A percentile compares a stretch with the other conserved stretches of the same genome.
Conservation (phyloP, 2,113 vertebrate species). For the Colossoma macropomum region DNA sequence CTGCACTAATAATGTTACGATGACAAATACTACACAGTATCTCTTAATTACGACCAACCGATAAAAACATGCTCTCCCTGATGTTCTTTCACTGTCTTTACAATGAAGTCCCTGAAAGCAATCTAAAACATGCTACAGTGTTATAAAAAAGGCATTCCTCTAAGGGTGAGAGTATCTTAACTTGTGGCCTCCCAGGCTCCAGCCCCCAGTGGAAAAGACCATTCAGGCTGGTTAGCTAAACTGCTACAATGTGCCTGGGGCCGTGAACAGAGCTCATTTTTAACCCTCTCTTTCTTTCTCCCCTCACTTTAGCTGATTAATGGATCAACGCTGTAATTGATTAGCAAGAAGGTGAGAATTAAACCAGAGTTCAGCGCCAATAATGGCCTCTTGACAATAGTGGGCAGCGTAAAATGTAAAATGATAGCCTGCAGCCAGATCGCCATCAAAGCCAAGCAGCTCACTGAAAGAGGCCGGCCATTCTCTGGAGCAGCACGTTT, state of each 20-base stretch:
- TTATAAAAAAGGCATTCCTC: background rate
- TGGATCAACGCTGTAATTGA: conserved; percentile 97
- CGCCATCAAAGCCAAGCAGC: conserved; percentile 89
- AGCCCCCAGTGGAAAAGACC: background rate
- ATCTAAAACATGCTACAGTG: background rate
- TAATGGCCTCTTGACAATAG: conserved; percentile 86
- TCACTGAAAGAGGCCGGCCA: conserved; percentile 71
- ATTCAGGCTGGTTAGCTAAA: conserved; percentile 3
- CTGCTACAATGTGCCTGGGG: conserved; percentile 18
- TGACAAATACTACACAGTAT: conserved; percentile 19
- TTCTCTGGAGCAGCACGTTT: conserved; percentile 74
- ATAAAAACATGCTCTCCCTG: background rate
- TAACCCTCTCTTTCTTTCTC: conserved; percentile 89
- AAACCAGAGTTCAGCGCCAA: conserved; percentile 90
- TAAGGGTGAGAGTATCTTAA: conserved; percentile 4
- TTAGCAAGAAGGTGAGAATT: conserved; percentile 94
- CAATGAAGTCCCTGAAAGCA: background rate
- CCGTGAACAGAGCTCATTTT: conserved; percentile 62
- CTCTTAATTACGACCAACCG: conserved; percentile 17
- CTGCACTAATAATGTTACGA: conserved; percentile 33
- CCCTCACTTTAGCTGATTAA: conserved; percentile 93
- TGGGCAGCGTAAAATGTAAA: conserved; percentile 90
- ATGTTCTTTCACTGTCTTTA: background rate
- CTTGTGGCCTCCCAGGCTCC: conserved; percentile 25
- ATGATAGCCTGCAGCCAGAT: conserved; percentile 88